These are phyloP conservation scores for Aleiodes testaceus DNA, from an alignment of 2,888 invertebrate genomes.

Conservation along the genomic window DNA sequence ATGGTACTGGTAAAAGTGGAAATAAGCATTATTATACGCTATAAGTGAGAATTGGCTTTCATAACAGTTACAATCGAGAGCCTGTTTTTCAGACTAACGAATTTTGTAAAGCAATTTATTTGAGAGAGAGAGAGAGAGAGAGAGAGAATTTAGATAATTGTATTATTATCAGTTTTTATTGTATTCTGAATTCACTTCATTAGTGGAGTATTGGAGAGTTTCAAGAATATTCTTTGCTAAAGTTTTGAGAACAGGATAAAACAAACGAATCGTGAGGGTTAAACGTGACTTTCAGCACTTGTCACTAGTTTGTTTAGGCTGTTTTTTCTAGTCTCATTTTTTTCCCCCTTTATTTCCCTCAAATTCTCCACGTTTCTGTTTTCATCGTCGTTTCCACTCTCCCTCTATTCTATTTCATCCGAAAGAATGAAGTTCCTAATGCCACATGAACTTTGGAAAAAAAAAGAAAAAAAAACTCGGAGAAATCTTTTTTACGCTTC, in stretches of 20 bases:
- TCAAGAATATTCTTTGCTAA: neutral
- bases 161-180: neutral
- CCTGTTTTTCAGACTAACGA: neutral
- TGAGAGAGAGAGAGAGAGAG: too few species aligned
- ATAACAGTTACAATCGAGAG: conserved; percentile 20
- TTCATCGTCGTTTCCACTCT: neutral
- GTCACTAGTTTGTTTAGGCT: conserved; percentile 34
- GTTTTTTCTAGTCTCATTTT: conserved; percentile 21
- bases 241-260: neutral
- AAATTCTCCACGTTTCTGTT: too few species aligned
- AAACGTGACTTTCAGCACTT: neutral
- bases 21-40: conserved; percentile 39
- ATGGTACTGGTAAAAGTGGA: conserved; percentile 18
- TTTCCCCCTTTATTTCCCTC: neutral
- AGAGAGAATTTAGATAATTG: too few species aligned
- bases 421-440: conserved; percentile 27
- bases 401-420: neutral
- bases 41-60: conserved; percentile 31
- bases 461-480: neutral
- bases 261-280: conserved; percentile 17
- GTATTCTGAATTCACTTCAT: neutral
- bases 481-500: conserved; percentile 17
- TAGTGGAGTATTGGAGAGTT: neutral
- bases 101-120: neutral
- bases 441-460: conserved; percentile 18